These are phyloP conservation scores for Autographa pulchrina DNA, from an alignment of 2,888 invertebrate genomes.

Conservation along the genomic window DNA sequence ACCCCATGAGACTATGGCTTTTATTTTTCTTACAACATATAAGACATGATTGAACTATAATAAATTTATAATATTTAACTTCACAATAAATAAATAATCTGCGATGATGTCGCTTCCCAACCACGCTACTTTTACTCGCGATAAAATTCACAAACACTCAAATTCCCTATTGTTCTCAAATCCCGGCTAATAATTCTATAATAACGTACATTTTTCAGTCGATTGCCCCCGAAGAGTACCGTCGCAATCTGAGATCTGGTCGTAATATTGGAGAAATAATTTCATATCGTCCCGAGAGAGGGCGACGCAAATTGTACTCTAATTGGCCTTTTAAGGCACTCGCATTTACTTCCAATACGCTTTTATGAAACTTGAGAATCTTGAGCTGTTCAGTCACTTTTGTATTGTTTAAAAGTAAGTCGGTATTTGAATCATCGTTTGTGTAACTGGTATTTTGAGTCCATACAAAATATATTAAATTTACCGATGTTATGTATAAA, in stretches of 20 bases:
- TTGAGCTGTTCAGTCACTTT: constrained; percentile 63
- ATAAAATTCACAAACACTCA: background rate
- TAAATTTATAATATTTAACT: no score
- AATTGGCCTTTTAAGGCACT: constrained; percentile 87
- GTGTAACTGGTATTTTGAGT: no score
- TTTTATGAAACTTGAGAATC: constrained; percentile 75
- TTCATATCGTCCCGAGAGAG: constrained; percentile 73
- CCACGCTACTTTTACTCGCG: background rate
- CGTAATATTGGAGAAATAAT: constrained; percentile 79
- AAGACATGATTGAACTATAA: no score
- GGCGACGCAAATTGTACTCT: constrained; percentile 83
- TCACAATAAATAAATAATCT: no score
- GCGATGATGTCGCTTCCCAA: background rate
- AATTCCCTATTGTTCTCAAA: constrained; percentile 16
- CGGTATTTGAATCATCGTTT: background rate
- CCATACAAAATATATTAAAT: no score
- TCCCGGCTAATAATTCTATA: constrained; percentile 23
- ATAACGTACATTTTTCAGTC: constrained; percentile 62
- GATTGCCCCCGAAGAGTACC: constrained; percentile 65
- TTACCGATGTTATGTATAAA: no score
- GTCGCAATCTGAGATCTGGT: constrained; percentile 69
- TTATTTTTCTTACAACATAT: no score
- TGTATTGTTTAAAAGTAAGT: constrained; percentile 18
- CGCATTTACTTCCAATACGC: constrained; percentile 76
- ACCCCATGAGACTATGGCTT: no score